Conservation (phyloP, 35 echinoderm and acorn worm species). For the Nesometra sesokonis region DNA sequence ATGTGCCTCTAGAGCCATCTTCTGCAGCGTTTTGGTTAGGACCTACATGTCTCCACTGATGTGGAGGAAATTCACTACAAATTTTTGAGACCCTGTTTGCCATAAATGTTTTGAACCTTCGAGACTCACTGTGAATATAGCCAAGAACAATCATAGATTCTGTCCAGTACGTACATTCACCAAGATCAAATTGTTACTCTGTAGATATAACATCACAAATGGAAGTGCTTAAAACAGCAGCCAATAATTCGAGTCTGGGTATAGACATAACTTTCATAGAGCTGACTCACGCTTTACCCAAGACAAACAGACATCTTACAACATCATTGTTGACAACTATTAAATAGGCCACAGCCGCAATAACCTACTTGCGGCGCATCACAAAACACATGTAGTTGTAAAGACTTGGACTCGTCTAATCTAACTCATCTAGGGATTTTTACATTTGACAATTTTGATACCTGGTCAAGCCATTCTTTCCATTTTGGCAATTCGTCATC, state of each 20-base stretch:
- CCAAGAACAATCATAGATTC: slow-evolving; percentile 12
- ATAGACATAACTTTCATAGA: slow-evolving; percentile 13
- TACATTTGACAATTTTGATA: not conserved
- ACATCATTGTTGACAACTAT: not conserved
- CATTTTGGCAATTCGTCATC: not conserved
- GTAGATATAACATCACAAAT: not conserved
- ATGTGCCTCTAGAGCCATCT: not conserved
- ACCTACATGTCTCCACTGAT: not conserved
- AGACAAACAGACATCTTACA: slow-evolving; percentile 30
- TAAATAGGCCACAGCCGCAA: slow-evolving; percentile 16
- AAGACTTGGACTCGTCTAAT: not conserved
- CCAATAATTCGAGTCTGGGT: slow-evolving; percentile 31
- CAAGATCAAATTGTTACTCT: not conserved
- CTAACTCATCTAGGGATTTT: slow-evolving; percentile 24
- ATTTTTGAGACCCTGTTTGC: slow-evolving; percentile 16
- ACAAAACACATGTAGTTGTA: slow-evolving; percentile 22
- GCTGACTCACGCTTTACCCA: slow-evolving; percentile 7
- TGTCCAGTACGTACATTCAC: slow-evolving; percentile 23
- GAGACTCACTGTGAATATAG: slow-evolving; percentile 15
- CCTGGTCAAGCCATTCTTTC: slow-evolving; percentile 1
- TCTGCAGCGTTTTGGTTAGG: not conserved
- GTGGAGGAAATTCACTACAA: not conserved
- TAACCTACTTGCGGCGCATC: slow-evolving; percentile 43
- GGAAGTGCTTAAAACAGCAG: slow-evolving; percentile 2
- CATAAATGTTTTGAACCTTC: slow-evolving; percentile 32